Evolutionary conservation across 2,888 invertebrate genomes (phyloP), one percentile per base, ranked within the genome.

Genomic region (Poecilus cupreus): DNA sequence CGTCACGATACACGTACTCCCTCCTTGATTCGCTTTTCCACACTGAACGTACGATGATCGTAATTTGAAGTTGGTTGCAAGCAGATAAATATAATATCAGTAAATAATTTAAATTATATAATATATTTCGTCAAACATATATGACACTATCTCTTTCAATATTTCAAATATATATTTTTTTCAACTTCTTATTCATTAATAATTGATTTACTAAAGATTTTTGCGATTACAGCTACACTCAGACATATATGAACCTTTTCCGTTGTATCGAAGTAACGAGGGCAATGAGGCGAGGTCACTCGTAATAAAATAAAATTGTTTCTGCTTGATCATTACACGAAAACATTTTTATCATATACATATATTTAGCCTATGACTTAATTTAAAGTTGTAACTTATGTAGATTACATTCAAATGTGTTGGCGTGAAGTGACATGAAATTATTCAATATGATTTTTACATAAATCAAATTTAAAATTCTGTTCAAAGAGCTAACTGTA

Each of bases 1-100:
- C 72, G 80, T 80, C 80, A 80, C 80, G 80, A 80, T 79, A 49
- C 72, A 64, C 64, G 46, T 75, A 75, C 60, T 43, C 10, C 32
- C 37, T 22, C 26, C 10, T 18, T 32, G n/a, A n/a, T n/a, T n/a
- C n/a, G n/a, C n/a, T n/a, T 2, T 10, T 5, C 16, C 6, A 8
- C 16, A 37, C 3, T 20, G 16, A 37, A 68, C 6, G 16, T 8
- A 8, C 2, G 16, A 37, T 11, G 24, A 10, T 60, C 37, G 16
- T 68, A 32, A 32, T 20, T 18, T 68, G 64, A 68, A 68, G 32
- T 20, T 32, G 37, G 64, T 16, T 32, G 4, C 8, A 32, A 32
- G 32, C 8, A 32, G 32, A 3, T 6, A 32, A 2, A 32, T 32
- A 32, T 32, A 3, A 2, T 32, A 32, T 6, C 32, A 5, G 4